Percentiles rank a stretch among this genome's conserved stretches.
phyloP scores from a whole-genome alignment of 2,113 vertebrate genomes.

The Abramis brama region DNA sequence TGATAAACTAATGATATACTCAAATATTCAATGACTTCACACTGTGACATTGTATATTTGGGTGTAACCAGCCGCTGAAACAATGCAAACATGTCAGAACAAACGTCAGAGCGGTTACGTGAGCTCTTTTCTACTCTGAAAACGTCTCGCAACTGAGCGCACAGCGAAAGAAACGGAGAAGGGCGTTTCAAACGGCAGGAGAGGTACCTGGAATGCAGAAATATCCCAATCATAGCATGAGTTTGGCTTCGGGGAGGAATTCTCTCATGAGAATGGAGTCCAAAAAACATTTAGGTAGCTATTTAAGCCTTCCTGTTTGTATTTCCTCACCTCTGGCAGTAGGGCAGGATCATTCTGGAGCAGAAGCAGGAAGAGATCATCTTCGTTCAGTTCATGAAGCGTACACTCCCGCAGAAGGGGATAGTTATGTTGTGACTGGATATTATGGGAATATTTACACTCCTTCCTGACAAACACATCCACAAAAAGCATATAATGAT shows the following conservation, averaged over 20 bases:
- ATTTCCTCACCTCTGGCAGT: constrained; percentile 70
- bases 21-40: background rate
- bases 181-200: constrained; percentile 44
- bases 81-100: background rate
- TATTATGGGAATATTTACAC: constrained; percentile 71
- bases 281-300: background rate
- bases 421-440: constrained; percentile 67
- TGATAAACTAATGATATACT: background rate
- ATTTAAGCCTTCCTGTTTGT: background rate
- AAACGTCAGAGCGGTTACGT: background rate
- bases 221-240: constrained; percentile 38
- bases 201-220: constrained; percentile 60
- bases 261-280: constrained; percentile 14
- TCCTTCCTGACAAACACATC: constrained; percentile 62
- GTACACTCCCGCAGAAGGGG: constrained; percentile 66
- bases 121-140: constrained; percentile 24
- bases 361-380: constrained; percentile 72
- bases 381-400: constrained; percentile 67
- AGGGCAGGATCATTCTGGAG: constrained; percentile 74
- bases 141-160: constrained; percentile 28
- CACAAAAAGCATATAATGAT: constrained; percentile 11
- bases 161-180: constrained; percentile 32
- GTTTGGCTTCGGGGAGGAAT: constrained; percentile 12
- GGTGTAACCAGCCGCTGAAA: background rate
- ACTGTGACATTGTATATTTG: background rate